Evolutionary conservation across 2,797 vertebrate species (phyloP), one percentile per base, ranked within the genome.

Genomic region (Argyrosomus regius): DNA sequence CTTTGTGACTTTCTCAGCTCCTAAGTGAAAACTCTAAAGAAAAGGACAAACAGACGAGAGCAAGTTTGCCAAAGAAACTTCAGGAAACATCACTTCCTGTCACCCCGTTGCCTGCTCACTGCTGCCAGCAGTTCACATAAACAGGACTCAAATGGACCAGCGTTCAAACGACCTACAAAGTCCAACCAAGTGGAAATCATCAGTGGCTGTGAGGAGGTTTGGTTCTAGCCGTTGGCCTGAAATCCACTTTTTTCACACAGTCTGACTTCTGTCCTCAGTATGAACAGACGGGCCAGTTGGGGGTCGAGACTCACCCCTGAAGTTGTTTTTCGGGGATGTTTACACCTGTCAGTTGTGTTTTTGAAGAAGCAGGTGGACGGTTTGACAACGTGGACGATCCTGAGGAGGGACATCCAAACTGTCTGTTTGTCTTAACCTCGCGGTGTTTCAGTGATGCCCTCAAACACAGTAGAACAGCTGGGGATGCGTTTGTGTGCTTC

Each of bases 361-460:
- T 73, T 84, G 58, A 43, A 70, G 79, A 50, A 62, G 81, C 87
- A 89, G 88, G 87, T 83, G 83, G 80, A 77, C 71, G 66, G 74
- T 82, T 82, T 78, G 72, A 88, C 74, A 62, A 4, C 11, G 41
- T 31, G 50, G 62, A 70, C 24, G 56, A 76, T 81, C 50, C 81
- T 35, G 59, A 84, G 75, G 54, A 54, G 57, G 43, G 56, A 77
- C 12, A 18, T 77, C 73, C 69, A 39, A 80, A 62, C 88, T 92
- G 92, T 94, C 91, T 43, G 17, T 24, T 84, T 31, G 28, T 57
- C 67, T 92, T 80, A 92, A 71, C 78, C 83, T 91, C 59, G 31
- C 35, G 1, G 16, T 8, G 20, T 54, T 68, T 64, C 66, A 35
- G 28, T 4, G 1, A 1, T 3, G 9, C 18, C 75, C 49, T 78